These are phyloP conservation scores for Aspidiotus destructor DNA, from an alignment of 2,888 invertebrate species.

Conservation along the genomic window DNA sequence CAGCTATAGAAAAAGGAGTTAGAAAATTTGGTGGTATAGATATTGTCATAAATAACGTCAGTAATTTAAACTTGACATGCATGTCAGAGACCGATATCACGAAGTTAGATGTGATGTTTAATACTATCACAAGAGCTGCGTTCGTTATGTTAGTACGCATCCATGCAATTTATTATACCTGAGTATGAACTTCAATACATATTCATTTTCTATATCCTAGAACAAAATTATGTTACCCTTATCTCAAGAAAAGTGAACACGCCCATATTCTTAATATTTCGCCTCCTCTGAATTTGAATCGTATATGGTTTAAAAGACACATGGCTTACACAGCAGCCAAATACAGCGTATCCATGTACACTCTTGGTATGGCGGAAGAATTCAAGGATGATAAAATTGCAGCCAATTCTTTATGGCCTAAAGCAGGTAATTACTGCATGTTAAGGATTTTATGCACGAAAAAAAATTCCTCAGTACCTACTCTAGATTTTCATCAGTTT, in stretches of 20 bases:
- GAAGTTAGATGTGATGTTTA: slow-evolving; percentile 90
- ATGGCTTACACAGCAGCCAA: slow-evolving; percentile 97
- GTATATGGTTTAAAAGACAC: slow-evolving; percentile 81
- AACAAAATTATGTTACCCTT: slow-evolving; percentile 79
- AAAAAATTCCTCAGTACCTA: background rate
- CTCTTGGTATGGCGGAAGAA: slow-evolving; percentile 88
- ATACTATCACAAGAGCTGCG: slow-evolving; percentile 87
- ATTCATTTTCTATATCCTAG: slow-evolving; percentile 46
- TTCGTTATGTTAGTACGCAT: slow-evolving; percentile 68
- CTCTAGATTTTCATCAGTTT: slow-evolving; percentile 6
- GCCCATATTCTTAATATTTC: slow-evolving; percentile 94
- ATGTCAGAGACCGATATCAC: slow-evolving; percentile 85
- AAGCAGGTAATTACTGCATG: slow-evolving; percentile 54
- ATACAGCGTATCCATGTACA: slow-evolving; percentile 98
- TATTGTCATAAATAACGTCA: slow-evolving; percentile 89
- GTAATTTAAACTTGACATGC: slow-evolving; percentile 75
- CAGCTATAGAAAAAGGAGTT: slow-evolving; percentile 63
- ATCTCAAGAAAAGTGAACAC: slow-evolving; percentile 73
- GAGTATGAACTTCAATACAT: slow-evolving; percentile 6
- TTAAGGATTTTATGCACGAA: slow-evolving; percentile 13
- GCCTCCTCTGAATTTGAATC: slow-evolving; percentile 83
- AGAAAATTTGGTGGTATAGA: slow-evolving; percentile 90
- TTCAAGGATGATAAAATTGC: slow-evolving; percentile 70
- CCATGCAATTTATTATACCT: slow-evolving; percentile 46
- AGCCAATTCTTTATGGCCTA: slow-evolving; percentile 94